These are phyloP conservation scores for Bambusicola thoracicus DNA, from an alignment of 2,113 vertebrate species.

Conservation along the genomic window DNA sequence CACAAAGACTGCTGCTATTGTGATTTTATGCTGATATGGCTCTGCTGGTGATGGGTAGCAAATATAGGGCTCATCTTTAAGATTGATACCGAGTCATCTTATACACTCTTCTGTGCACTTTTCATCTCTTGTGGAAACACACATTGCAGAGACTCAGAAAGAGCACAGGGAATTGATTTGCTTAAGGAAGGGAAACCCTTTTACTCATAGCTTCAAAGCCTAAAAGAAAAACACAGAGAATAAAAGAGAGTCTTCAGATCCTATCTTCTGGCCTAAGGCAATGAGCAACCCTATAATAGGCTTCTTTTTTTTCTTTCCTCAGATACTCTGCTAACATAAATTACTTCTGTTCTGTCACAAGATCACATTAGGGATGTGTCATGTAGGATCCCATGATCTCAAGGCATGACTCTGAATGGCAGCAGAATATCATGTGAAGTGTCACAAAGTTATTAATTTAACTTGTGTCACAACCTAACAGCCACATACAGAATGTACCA, in stretches of 20 bases:
- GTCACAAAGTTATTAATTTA: conserved; percentile 26
- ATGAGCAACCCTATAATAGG: conserved; percentile 31
- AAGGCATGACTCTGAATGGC: background rate
- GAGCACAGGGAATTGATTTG: background rate
- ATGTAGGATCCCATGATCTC: conserved; percentile 17
- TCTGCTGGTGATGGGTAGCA: background rate
- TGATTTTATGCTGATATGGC: background rate
- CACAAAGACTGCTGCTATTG: background rate
- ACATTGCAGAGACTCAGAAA: background rate
- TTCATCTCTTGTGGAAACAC: conserved; percentile 7
- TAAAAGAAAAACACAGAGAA: conserved; percentile 40
- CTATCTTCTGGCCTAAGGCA: conserved; percentile 54
- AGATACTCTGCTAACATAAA: conserved; percentile 23
- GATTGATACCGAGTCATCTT: background rate
- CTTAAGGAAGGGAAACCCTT: conserved; percentile 13
- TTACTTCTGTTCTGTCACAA: conserved; percentile 52
- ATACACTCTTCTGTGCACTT: background rate
- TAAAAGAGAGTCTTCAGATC: conserved; percentile 55
- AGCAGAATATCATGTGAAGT: background rate
- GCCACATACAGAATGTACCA: background rate
- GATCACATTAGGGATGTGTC: conserved; percentile 41
- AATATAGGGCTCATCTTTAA: background rate
- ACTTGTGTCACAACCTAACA: background rate
- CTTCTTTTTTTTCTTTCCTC: background rate
- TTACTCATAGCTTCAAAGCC: conserved; percentile 38